phyloP scores from a whole-genome alignment of 2,888 invertebrate genomes.

The Tipula lateralis region DNA sequence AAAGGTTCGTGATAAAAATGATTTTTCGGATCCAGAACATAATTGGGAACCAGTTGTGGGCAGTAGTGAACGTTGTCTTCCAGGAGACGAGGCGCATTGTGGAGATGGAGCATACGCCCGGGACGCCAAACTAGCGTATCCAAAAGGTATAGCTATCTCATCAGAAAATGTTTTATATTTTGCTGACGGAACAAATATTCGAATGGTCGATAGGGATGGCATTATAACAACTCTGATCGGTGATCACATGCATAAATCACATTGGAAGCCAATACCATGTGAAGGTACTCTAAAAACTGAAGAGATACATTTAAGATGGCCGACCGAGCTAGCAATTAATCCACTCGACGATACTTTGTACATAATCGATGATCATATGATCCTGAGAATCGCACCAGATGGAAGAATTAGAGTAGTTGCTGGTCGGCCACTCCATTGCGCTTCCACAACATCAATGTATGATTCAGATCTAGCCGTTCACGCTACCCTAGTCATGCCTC shows the following conservation, averaged over 20 bases:
- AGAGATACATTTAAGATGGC: constrained; percentile 92
- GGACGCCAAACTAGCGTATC: constrained; percentile 90
- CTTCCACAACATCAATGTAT: constrained; percentile 71
- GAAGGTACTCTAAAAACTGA: constrained; percentile 87
- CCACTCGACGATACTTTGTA: constrained; percentile 91
- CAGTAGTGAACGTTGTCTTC: constrained; percentile 87
- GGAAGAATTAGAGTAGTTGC: constrained; percentile 89
- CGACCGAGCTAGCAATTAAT: constrained; percentile 89
- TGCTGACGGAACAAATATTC: constrained; percentile 90
- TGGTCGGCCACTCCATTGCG: constrained; percentile 89
- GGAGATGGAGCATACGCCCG: constrained; percentile 91
- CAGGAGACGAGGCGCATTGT: constrained; percentile 90
- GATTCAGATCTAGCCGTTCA: constrained; percentile 86
- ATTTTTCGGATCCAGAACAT: constrained; percentile 78
- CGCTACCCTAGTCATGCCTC: constrained; percentile 86
- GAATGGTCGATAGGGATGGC: constrained; percentile 88
- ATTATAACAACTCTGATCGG: constrained; percentile 89
- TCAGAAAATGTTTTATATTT: constrained; percentile 89
- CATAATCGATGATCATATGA: constrained; percentile 95
- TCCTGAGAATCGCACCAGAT: constrained; percentile 84
- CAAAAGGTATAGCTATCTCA: constrained; percentile 93
- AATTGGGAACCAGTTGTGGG: constrained; percentile 96
- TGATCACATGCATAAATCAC: constrained; percentile 87
- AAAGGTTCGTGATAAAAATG: constrained; percentile 74
- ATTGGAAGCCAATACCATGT: constrained; percentile 91